Percentiles rank a stretch among this genome's conserved stretches.
Conservation (phyloP, 92 coral and sea anemone species). For the Epizoanthus ramosus region DNA sequence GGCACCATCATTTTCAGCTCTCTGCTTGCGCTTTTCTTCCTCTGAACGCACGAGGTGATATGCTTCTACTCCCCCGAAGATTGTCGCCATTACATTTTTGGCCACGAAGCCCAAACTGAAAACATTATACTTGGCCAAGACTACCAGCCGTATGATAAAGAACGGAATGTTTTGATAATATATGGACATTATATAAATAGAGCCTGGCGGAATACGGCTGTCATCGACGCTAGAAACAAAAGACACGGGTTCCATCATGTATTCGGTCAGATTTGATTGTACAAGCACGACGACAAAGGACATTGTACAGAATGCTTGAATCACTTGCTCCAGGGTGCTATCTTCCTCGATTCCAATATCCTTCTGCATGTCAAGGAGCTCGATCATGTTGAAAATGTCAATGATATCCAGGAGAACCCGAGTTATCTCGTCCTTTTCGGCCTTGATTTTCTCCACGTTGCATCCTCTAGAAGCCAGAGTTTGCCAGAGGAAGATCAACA, state of each 20-base stretch:
- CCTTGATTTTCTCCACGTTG: neutral
- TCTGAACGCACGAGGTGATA: no score
- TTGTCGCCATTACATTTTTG: conserved; percentile 27
- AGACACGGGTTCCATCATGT: no score
- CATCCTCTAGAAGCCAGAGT: no score
- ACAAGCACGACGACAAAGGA: neutral
- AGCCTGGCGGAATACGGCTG: no score
- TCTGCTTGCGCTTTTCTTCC: no score
- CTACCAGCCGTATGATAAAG: conserved; percentile 29
- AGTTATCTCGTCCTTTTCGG: conserved; percentile 6
- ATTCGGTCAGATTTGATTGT: neutral
- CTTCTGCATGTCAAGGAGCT: conserved; percentile 14
- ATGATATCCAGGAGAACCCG: conserved; percentile 33
- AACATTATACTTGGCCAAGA: conserved; percentile 17
- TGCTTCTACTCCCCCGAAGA: conserved; percentile 1
- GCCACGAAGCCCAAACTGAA: conserved; percentile 40
- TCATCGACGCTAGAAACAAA: no score
- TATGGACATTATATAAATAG: no score
- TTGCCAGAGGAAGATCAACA: no score
- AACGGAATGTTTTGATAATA: conserved; percentile 36
- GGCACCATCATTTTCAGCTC: no score
- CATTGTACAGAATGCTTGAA: conserved; percentile 47
- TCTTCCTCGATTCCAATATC: conserved; percentile 20
- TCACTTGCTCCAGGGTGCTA: conserved; percentile 19
- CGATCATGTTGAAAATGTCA: no score